Evolutionary conservation across 2,113 vertebrate genomes (phyloP).

Genomic region (Vulpes ferrilata): DNA sequence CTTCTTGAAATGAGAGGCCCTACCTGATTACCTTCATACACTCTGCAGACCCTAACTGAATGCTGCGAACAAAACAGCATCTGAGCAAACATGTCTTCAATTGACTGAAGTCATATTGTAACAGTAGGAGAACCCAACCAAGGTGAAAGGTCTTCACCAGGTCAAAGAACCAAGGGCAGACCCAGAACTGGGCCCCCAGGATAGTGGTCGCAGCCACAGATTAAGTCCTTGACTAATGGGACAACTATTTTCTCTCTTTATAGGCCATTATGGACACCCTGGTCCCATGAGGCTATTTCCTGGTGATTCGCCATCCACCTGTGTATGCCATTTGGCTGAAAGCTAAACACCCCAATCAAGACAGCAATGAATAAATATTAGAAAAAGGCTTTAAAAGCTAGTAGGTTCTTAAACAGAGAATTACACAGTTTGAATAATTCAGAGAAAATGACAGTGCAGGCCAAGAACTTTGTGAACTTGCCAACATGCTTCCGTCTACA

Average conservation of each 20-base stretch:
- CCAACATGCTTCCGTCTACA: not conserved
- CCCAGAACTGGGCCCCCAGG: not conserved
- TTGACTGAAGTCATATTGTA: not conserved
- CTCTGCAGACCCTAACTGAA: not conserved
- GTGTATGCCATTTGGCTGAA: conserved; percentile 3
- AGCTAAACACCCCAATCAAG: not conserved
- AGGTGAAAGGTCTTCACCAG: not conserved
- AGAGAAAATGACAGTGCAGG: not conserved
- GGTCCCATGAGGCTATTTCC: not conserved
- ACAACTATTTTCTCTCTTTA: not conserved
- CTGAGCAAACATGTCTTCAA: not conserved
- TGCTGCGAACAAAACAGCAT: not conserved
- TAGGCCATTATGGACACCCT: not conserved
- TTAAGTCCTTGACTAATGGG: not conserved
- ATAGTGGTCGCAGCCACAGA: not conserved
- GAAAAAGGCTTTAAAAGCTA: not conserved
- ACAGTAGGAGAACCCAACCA: not conserved
- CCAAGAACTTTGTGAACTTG: not conserved
- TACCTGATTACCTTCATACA: not conserved
- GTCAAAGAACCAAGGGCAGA: not conserved
- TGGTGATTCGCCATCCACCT: not conserved
- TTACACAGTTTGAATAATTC: not conserved
- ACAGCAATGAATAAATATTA: conserved; percentile 29
- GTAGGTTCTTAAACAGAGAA: conserved; percentile 33
- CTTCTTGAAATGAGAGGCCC: not conserved